Percentiles rank a stretch among this genome's conserved stretches.
Conservation (phyloP, 2,888 invertebrate genomes). For the Cheilosia urbana region DNA sequence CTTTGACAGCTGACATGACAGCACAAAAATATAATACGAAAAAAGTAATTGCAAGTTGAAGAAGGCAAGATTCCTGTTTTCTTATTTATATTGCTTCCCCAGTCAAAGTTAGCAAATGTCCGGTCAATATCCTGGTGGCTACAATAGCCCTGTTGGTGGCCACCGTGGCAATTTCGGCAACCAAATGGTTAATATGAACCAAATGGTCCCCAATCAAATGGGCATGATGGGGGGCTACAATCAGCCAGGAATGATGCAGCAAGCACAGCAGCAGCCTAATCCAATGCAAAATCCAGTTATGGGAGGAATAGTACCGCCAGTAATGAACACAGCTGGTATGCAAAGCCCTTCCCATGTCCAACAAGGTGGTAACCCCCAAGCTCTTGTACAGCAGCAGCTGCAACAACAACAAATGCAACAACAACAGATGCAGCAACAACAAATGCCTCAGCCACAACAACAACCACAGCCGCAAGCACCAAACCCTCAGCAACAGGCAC, state of each 20-base stretch:
- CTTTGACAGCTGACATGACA: not conserved
- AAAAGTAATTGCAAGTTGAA: not conserved
- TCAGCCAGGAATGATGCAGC: conserved; percentile 75
- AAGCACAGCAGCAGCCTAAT: conserved; percentile 72
- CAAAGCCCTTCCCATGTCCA: conserved; percentile 76
- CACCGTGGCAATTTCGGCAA: conserved; percentile 79
- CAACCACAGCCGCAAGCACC: conserved; percentile 65
- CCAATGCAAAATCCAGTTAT: conserved; percentile 75
- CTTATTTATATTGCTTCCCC: not conserved
- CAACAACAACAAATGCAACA: conserved; percentile 75
- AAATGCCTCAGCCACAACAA: conserved; percentile 66
- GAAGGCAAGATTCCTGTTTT: not conserved
- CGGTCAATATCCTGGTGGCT: conserved; percentile 79
- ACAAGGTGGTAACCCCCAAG: conserved; percentile 67
- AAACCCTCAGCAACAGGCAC: conserved; percentile 78
- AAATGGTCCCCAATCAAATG: conserved; percentile 77
- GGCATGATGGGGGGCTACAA: conserved; percentile 77
- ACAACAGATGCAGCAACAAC: conserved; percentile 75
- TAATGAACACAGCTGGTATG: conserved; percentile 71
- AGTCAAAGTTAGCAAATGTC: conserved; percentile 76
- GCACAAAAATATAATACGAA: not conserved
- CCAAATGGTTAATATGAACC: conserved; percentile 76
- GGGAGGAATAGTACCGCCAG: conserved; percentile 72
- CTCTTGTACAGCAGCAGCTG: conserved; percentile 72
- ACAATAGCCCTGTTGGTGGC: conserved; percentile 78